A percentile compares a stretch with the other conserved stretches of the same genome.
These are phyloP conservation scores for Steatornis caripensis DNA, from an alignment of 2,113 vertebrate genomes.

Conservation along the genomic window DNA sequence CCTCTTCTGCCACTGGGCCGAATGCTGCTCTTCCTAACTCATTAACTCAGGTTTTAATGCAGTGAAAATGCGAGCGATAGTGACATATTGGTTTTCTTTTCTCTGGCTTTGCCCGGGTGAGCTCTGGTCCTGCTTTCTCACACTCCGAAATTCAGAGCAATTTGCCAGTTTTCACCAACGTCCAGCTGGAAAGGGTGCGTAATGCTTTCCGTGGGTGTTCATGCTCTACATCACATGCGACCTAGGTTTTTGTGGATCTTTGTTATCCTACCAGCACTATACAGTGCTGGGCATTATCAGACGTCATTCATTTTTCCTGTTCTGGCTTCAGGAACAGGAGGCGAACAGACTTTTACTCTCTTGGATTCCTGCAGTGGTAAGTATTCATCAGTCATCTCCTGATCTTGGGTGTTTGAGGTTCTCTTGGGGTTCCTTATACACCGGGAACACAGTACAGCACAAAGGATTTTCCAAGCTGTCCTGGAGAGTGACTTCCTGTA, in stretches of 20 bases:
- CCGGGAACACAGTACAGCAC: background rate
- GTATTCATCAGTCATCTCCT: background rate
- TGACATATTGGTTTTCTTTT: background rate
- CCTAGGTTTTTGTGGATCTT: background rate
- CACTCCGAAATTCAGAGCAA: background rate
- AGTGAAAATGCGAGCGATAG: background rate
- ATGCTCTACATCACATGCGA: background rate
- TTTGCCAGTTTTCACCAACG: background rate
- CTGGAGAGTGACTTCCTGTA: background rate
- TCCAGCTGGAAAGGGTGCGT: background rate
- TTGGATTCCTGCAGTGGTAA: background rate
- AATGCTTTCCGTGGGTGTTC: rapidly evolving
- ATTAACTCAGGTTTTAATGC: background rate
- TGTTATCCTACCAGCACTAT: background rate
- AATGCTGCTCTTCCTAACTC: background rate
- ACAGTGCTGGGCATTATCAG: background rate
- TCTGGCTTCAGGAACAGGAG: background rate
- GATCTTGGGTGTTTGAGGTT: background rate
- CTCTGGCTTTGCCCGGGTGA: background rate
- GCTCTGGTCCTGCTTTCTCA: background rate
- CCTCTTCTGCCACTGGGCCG: background rate
- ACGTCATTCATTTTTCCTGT: background rate
- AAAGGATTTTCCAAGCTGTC: background rate
- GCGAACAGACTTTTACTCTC: background rate
- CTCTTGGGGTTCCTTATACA: background rate